phyloP scores from a whole-genome alignment of 2,797 vertebrate species.

The Malacoraja senta region DNA sequence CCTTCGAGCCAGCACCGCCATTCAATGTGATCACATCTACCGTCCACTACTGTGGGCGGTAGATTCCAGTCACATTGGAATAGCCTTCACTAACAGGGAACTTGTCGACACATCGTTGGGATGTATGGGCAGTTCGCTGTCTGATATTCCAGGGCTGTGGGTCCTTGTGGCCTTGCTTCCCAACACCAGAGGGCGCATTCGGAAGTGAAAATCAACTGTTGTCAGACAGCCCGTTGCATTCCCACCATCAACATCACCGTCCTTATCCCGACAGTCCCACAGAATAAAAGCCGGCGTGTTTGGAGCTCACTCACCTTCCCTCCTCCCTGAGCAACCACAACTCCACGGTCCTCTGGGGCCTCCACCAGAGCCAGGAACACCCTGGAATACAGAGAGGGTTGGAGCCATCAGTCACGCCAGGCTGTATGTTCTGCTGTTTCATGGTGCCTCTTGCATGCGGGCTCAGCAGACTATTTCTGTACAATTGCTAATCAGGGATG shows the following conservation, averaged over 20 bases:
- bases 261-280: background rate
- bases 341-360: constrained; percentile 80
- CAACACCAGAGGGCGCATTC: background rate
- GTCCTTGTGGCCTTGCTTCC: no score
- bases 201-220: background rate
- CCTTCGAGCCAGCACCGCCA: no score
- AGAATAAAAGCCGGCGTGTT: background rate
- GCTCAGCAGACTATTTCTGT: no score
- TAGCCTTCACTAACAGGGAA: background rate
- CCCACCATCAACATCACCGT: background rate
- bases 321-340: constrained; percentile 88
- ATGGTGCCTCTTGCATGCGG: no score
- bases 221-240: background rate
- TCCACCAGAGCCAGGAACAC: constrained; percentile 90
- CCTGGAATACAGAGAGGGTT: constrained; percentile 52
- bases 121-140: background rate
- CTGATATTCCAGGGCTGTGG: no score
- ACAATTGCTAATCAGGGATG: no score
- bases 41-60: background rate
- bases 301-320: constrained; percentile 73
- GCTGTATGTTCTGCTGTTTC: background rate
- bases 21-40: no score
- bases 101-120: background rate
- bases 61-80: background rate
- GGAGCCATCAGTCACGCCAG: background rate